Percentiles rank a stretch among this genome's conserved stretches.
phyloP scores from a whole-genome alignment of 2,888 invertebrate species.

The Drosophila cognata region DNA sequence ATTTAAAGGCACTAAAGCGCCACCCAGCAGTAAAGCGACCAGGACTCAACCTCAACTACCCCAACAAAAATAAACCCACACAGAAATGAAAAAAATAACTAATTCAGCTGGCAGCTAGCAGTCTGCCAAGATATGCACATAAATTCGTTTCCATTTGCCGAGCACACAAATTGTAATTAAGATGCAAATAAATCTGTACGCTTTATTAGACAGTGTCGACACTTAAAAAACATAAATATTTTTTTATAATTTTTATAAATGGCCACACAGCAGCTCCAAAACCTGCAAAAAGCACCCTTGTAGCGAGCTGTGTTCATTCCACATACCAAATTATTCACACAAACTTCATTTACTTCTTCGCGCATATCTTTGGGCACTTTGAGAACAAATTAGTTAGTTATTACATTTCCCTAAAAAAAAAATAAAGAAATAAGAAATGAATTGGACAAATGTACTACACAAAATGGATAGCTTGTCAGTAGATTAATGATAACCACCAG shows the following conservation, averaged over 20 bases:
- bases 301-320: background rate
- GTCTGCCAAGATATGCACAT: slow-evolving; percentile 26
- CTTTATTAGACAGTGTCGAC: slow-evolving; percentile 49
- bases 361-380: background rate
- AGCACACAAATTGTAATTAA: slow-evolving; percentile 72
- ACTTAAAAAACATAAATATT: slow-evolving; percentile 28
- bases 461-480: background rate
- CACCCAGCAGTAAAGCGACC: slow-evolving; percentile 75
- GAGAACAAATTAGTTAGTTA: background rate
- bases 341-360: background rate
- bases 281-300: background rate
- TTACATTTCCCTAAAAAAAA: background rate
- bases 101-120: background rate
- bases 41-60: slow-evolving; percentile 35
- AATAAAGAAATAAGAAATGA: background rate
- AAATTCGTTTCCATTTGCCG: slow-evolving; percentile 41
- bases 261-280: slow-evolving; percentile 1
- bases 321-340: slow-evolving; percentile 10
- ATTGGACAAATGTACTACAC: background rate
- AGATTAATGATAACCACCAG: background rate
- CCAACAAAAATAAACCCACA: no score
- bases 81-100: background rate
- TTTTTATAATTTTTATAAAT: slow-evolving; percentile 67
- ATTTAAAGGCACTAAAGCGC: slow-evolving; percentile 77
- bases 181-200: slow-evolving; percentile 75